Base-by-base conservation (phyloP, 2,888 invertebrate species). In the Cephus rjabovi region DNA sequence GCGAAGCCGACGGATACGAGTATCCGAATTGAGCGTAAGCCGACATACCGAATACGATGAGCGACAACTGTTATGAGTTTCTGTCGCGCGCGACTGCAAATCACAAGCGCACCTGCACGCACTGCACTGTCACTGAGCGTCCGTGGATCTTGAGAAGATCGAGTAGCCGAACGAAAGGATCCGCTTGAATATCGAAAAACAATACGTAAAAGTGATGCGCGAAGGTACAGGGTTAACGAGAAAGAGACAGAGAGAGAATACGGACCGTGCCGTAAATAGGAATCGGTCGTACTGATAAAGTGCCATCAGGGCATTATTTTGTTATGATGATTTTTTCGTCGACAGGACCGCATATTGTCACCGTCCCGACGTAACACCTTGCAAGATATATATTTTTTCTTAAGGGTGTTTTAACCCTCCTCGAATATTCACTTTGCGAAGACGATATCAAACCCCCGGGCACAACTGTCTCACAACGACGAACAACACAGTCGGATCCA, bases 21-120 rank as follows among this genome's bases (percentile, higher is more conserved):
- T 97, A 97, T 94, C 97, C 97, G 93, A 97, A 97, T 93, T 97
- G 97, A 92, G 97, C 95, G 93, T 97, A 97, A 89, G 97, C 96
- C 92, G 97, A 94, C 95, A 95, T 94, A 33, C 80, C 81, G 75
- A 34, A 31, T 30, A 23, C 6, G 71, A 71, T 12, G 31, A 15
- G 31, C 71, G 71, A 31, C 71, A 23, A 71, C 23, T 15, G 23
- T 56, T 56, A 15, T 23, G 83, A 83, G 81, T 81, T 81, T 77
- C 76, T 80, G 31, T 35, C 76, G 75, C 77, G 80, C 76, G 73
- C 75, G 33, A 23, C 30, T 40, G 34, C 75, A 68, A 75, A 79
- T 75, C 71, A 69, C 78, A 79, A 74, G 79, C 79, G 82, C 88
- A 89, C 87, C 83, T 86, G 83, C 87, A 87, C 86, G 83, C 88